These are phyloP conservation scores for Cyrtorhinus lividipennis DNA, from an alignment of 1,140 invertebrate genomes.

Conservation along the genomic window DNA sequence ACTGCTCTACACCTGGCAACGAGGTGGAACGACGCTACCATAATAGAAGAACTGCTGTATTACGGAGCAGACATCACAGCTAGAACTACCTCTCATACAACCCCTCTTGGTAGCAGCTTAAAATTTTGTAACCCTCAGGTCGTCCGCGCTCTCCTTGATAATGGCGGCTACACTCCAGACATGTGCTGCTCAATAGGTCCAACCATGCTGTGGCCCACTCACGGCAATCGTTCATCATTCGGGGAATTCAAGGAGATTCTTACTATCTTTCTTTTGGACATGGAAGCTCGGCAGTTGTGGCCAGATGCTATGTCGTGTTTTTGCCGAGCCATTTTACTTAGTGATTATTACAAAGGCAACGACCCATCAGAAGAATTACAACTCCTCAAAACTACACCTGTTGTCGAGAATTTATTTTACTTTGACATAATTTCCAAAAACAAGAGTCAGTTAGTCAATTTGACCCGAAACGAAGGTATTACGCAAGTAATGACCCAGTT, in stretches of 20 bases:
- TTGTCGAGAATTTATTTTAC: not conserved
- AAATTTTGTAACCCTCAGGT: not conserved
- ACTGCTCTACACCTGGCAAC: not conserved
- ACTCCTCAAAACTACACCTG: not conserved
- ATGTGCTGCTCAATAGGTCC: not conserved
- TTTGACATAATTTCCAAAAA: not conserved
- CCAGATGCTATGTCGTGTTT: not conserved
- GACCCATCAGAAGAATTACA: not conserved
- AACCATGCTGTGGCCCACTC: not conserved
- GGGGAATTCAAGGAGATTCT: not conserved
- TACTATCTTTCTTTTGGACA: not conserved
- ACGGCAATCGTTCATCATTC: not conserved
- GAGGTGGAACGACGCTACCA: not conserved
- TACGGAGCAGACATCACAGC: not conserved
- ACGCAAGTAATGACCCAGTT: not conserved
- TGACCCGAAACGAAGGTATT: not conserved
- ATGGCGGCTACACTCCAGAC: not conserved
- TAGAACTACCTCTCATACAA: not conserved
- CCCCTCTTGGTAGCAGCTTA: not conserved
- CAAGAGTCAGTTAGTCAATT: not conserved
- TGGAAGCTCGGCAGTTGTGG: not conserved
- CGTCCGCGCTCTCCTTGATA: not conserved
- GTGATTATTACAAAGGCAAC: not conserved
- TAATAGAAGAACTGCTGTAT: not conserved
- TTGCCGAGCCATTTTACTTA: not conserved